Evolutionary conservation across 2,888 invertebrate genomes (phyloP).

Genomic region (Microdon myrmicae): DNA sequence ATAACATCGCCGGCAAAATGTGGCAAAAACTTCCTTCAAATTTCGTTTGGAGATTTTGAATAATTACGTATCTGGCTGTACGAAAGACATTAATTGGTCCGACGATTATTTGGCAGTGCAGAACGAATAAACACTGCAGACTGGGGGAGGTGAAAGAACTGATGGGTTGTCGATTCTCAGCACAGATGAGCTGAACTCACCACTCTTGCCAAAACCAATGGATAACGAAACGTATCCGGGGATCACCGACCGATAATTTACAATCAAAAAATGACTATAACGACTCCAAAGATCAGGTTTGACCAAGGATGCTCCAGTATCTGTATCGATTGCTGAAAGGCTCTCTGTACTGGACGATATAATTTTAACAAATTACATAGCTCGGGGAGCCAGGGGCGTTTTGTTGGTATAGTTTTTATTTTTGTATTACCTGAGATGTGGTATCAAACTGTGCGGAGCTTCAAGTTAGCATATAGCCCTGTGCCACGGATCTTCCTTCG

Average conservation of each 20-base stretch:
- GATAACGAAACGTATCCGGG: neutral
- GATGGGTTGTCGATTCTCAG: no score
- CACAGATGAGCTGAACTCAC: neutral
- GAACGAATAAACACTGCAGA: no score
- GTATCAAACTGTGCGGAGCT: slow-evolving; percentile 28
- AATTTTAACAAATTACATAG: slow-evolving; percentile 65
- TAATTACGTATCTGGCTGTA: no score
- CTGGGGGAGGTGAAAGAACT: no score
- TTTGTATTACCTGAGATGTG: slow-evolving; percentile 1
- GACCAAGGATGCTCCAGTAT: slow-evolving; percentile 24
- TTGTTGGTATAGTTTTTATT: slow-evolving; percentile 19
- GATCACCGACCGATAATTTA: neutral
- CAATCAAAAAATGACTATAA: neutral
- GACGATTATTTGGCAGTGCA: no score
- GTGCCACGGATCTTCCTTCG: neutral
- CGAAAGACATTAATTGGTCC: no score
- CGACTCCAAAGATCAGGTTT: no score
- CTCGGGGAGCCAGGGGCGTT: slow-evolving; percentile 62
- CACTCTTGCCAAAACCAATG: slow-evolving; percentile 17
- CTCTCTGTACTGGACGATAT: slow-evolving; percentile 54
- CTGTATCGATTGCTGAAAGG: slow-evolving; percentile 50
- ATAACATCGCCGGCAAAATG: no score
- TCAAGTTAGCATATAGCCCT: neutral
- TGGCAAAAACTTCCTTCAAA: no score
- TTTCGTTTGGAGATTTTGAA: no score